These are phyloP conservation scores for Gonatopus flavifemur DNA, from an alignment of 1,140 invertebrate species.

Conservation along the genomic window DNA sequence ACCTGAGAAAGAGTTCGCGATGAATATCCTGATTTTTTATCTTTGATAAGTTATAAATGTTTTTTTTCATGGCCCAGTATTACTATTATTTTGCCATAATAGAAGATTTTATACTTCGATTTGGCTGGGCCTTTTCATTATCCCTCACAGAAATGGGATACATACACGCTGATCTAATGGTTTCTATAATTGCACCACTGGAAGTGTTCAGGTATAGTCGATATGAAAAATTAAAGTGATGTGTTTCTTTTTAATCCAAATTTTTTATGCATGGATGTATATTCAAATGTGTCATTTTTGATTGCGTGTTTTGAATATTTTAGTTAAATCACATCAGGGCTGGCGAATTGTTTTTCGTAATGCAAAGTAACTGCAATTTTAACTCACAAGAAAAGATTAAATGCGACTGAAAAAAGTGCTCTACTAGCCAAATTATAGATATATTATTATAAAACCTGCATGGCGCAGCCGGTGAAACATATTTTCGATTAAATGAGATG, in stretches of 20 bases:
- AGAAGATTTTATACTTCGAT: constrained; percentile 81
- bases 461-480: too few relatives aligned
- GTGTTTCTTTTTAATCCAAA: background rate
- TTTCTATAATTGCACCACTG: constrained; percentile 74
- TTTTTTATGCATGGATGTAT: constrained; percentile 48
- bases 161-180: constrained; percentile 74
- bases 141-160: constrained; percentile 75
- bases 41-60: background rate
- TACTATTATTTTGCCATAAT: constrained; percentile 81
- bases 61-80: constrained; percentile 32
- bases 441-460: too few relatives aligned
- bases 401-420: too few relatives aligned
- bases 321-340: too few relatives aligned
- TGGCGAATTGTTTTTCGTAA: too few relatives aligned
- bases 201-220: constrained; percentile 75
- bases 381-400: too few relatives aligned
- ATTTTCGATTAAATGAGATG: too few relatives aligned
- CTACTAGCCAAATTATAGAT: too few relatives aligned
- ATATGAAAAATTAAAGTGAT: background rate
- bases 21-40: background rate
- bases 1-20: background rate
- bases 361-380: too few relatives aligned
- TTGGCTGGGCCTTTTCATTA: constrained; percentile 78
- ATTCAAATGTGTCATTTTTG: too few relatives aligned
- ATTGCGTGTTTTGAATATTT: too few relatives aligned